Evolutionary conservation across 2,797 vertebrate species (phyloP).

Genomic region (Sitta carolinensis): DNA sequence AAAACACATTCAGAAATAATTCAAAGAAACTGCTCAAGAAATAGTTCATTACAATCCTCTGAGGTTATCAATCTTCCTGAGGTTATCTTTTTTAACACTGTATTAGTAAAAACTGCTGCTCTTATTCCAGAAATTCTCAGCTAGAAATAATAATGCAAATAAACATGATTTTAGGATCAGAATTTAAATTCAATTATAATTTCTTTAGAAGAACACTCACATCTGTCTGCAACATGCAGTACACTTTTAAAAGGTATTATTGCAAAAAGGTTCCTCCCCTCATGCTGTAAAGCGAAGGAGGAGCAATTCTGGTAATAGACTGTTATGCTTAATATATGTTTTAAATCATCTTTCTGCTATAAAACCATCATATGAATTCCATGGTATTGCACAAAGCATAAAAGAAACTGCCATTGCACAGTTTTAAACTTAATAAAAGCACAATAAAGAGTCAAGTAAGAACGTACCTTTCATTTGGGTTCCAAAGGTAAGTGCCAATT

Average conservation of each 20-base stretch:
- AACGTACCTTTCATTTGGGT: constrained; percentile 91
- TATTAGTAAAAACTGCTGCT: background rate
- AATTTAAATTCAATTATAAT: background rate
- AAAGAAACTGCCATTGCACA: background rate
- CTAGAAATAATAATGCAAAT: background rate
- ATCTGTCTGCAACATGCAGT: background rate
- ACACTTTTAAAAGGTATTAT: background rate
- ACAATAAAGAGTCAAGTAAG: background rate
- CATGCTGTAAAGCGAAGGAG: background rate
- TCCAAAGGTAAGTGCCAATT: constrained; percentile 89
- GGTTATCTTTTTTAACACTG: background rate
- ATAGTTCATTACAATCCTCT: background rate
- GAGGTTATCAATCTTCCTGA: background rate
- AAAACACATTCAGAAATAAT: background rate
- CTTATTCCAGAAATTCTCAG: background rate
- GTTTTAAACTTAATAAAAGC: background rate
- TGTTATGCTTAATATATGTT: background rate
- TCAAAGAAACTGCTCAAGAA: background rate
- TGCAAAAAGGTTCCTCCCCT: background rate
- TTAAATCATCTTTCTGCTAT: background rate
- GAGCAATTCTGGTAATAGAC: background rate
- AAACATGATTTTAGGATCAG: background rate
- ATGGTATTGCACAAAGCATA: background rate
- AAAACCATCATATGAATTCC: background rate
- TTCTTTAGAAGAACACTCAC: background rate